phyloP scores from a whole-genome alignment of 30 jellyfish, hydroid and myxozoan genomes.

The Phacellophora camtschatica region DNA sequence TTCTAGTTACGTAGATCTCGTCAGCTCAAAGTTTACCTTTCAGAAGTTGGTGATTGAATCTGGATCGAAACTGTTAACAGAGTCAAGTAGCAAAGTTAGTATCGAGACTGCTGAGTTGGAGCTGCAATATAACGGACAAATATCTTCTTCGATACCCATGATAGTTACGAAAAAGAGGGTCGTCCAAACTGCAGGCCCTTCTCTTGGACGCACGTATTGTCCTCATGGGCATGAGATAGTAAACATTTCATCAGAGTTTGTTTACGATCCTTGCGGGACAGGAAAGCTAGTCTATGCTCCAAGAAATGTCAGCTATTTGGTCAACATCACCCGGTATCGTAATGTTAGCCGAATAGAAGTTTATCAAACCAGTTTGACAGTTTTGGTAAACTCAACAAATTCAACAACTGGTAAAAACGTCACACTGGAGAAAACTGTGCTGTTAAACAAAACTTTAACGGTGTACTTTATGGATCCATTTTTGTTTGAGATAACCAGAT shows the following conservation, averaged over 20 bases:
- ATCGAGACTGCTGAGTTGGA: conserved; percentile 23
- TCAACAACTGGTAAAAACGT: background rate
- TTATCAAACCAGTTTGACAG: background rate
- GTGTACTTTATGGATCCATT: conserved; percentile 28
- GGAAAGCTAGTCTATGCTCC: conserved; percentile 41
- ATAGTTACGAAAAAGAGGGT: background rate
- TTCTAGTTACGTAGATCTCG: conserved; percentile 17
- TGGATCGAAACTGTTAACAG: conserved; percentile 4
- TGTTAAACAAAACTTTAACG: background rate
- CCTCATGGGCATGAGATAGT: conserved; percentile 68
- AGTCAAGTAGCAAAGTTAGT: background rate
- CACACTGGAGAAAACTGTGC: background rate
- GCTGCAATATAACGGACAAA: conserved; percentile 25
- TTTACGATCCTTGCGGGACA: conserved; percentile 65
- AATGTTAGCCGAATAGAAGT: conserved; percentile 1
- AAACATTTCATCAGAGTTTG: conserved; percentile 5
- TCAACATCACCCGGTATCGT: conserved; percentile 11
- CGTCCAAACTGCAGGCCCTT: conserved; percentile 27
- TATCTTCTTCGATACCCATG: conserved; percentile 36
- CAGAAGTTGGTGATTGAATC: conserved; percentile 24
- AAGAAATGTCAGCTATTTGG: conserved; percentile 47
- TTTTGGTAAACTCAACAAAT: background rate
- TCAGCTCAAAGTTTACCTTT: conserved; percentile 20
- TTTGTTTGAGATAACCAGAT: conserved; percentile 33
- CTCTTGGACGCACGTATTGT: conserved; percentile 35